A percentile compares a stretch with the other conserved stretches of the same genome.
phyloP scores from a whole-genome alignment of 2,113 vertebrate species.

The Pterocles burchelli region DNA sequence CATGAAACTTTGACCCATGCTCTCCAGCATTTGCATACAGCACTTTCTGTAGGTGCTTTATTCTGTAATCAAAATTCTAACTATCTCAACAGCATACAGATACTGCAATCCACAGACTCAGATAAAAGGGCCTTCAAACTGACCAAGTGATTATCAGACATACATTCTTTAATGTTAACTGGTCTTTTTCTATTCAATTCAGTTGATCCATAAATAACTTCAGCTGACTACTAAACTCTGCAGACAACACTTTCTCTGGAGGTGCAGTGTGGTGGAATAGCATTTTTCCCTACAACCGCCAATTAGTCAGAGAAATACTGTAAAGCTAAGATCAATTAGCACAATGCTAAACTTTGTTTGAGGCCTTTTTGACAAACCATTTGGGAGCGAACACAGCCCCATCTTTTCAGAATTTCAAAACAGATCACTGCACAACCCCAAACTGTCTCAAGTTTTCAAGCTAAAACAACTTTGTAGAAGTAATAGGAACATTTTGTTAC shows the following conservation, averaged over 20 bases:
- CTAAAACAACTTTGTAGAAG: background rate
- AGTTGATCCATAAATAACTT: conserved; percentile 10
- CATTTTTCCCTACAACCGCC: background rate
- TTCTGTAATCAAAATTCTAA: conserved; percentile 49
- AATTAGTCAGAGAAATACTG: background rate
- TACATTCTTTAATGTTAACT: background rate
- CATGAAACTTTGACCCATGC: conserved; percentile 62
- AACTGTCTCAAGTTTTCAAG: background rate
- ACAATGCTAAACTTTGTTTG: background rate
- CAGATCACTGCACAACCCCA: background rate
- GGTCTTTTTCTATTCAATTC: background rate
- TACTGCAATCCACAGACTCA: background rate
- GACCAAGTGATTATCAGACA: background rate
- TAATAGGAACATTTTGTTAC: background rate
- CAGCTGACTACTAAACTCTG: background rate
- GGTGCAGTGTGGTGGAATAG: background rate
- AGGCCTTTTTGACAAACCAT: background rate
- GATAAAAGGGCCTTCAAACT: background rate
- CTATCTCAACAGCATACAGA: conserved; percentile 1
- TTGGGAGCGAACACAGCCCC: background rate
- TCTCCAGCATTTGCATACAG: conserved; percentile 54
- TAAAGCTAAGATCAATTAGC: background rate
- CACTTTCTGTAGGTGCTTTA: conserved; percentile 35
- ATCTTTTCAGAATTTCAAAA: background rate
- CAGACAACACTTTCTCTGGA: background rate